These are phyloP conservation scores for Neofelis nebulosa DNA, from an alignment of 2,113 vertebrate genomes.

Conservation along the genomic window DNA sequence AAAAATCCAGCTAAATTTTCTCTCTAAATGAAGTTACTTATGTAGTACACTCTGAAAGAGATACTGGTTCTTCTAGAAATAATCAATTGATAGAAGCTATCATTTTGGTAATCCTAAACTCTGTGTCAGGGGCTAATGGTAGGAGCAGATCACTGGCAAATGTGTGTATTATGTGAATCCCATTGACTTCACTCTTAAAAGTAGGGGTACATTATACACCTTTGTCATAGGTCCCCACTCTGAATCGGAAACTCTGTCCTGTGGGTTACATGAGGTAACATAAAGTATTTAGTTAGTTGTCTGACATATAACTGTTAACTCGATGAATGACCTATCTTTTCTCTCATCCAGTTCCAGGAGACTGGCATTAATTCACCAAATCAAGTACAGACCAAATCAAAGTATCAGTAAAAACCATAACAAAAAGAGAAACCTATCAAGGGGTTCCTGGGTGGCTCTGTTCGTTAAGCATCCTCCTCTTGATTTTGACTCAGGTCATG, in stretches of 20 bases:
- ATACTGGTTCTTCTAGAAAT: constrained; percentile 21
- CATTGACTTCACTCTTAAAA: constrained; percentile 31
- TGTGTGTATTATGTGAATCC: neutral
- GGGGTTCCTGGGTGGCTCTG: no score
- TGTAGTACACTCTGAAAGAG: neutral
- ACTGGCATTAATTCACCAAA: neutral
- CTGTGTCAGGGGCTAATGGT: neutral
- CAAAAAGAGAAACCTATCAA: constrained; percentile 19
- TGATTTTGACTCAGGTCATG: no score
- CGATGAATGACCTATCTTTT: neutral
- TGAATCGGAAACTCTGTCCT: neutral
- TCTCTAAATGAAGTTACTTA: constrained; percentile 20
- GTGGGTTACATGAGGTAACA: neutral
- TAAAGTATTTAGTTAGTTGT: neutral
- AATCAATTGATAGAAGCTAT: constrained; percentile 8
- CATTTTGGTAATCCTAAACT: neutral
- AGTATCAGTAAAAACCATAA: constrained; percentile 8
- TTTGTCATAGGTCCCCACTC: neutral
- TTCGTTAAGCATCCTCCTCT: no score
- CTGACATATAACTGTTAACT: neutral
- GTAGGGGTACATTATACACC: neutral
- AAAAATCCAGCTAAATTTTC: constrained; percentile 4
- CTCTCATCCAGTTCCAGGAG: neutral
- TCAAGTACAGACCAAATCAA: neutral
- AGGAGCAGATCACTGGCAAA: neutral